A percentile compares a stretch with the other conserved stretches of the same genome.
These are phyloP conservation scores for Planiliza haematocheilus DNA, from an alignment of 2,113 vertebrate species.

Conservation along the genomic window DNA sequence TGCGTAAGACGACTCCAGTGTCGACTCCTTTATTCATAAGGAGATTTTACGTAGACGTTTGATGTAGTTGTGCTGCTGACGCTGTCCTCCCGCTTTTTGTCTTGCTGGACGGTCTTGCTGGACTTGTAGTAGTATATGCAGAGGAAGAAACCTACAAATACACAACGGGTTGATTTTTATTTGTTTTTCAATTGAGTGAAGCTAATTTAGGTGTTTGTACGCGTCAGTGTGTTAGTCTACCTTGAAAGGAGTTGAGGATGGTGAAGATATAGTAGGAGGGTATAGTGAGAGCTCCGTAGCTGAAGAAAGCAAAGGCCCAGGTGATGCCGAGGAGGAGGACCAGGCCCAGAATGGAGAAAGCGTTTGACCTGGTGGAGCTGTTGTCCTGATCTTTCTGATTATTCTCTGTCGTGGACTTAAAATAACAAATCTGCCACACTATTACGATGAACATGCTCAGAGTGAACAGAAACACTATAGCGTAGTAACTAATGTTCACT, in stretches of 20 bases:
- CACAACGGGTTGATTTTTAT: rapidly evolving
- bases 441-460: constrained; percentile 21
- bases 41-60: neutral
- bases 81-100: neutral
- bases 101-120: neutral
- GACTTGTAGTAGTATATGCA: constrained; percentile 70
- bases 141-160: constrained; percentile 69
- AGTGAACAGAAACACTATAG: constrained; percentile 63
- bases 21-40: rapidly evolving
- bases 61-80: neutral
- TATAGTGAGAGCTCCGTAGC: constrained; percentile 39
- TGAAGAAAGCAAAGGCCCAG: constrained; percentile 76
- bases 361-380: neutral
- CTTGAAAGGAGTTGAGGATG: constrained; percentile 75
- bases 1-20: too few species aligned
- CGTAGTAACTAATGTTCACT: constrained; percentile 67
- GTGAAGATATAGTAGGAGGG: constrained; percentile 69
- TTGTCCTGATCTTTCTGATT: rapidly evolving
- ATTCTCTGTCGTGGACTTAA: neutral
- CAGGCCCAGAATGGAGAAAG: constrained; percentile 52
- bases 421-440: neutral
- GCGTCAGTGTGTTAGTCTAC: constrained; percentile 29
- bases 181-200: neutral
- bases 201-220: neutral
- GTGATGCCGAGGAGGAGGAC: constrained; percentile 66